phyloP scores from a whole-genome alignment of 2,888 invertebrate genomes.

The Didymodactylos carnosus region DNA sequence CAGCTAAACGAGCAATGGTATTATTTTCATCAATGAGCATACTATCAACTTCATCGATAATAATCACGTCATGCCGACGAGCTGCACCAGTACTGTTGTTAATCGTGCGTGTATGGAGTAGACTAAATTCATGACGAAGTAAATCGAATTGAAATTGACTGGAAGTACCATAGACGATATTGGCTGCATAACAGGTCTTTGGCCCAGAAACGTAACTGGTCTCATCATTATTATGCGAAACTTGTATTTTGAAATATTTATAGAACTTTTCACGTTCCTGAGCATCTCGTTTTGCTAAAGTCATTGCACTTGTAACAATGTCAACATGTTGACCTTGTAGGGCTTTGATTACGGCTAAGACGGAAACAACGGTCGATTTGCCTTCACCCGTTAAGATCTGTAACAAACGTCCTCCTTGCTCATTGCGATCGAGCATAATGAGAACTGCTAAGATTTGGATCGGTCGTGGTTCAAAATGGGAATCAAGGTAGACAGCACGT shows the following conservation, averaged over 20 bases:
- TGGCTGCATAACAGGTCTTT: slow-evolving; percentile 9
- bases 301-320: slow-evolving; percentile 14
- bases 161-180: slow-evolving; percentile 14
- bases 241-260: neutral
- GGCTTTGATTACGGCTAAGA: slow-evolving; percentile 23
- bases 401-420: slow-evolving; percentile 17
- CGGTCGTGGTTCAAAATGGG: neutral
- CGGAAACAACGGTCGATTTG: slow-evolving; percentile 18
- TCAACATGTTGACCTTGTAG: slow-evolving; percentile 15
- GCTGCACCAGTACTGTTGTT: too few relatives aligned
- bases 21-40: slow-evolving; percentile 13
- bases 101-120: neutral
- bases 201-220: neutral
- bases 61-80: neutral
- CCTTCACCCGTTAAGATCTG: slow-evolving; percentile 31
- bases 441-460: neutral
- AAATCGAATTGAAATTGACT: slow-evolving; percentile 15
- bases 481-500: neutral
- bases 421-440: neutral
- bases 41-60: slow-evolving; percentile 16
- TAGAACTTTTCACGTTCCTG: neutral
- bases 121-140: slow-evolving; percentile 10
- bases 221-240: neutral
- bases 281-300: slow-evolving; percentile 13
- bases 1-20: neutral